Conservation (phyloP, 2,113 vertebrate species). For the Ceyx cyanopectus region DNA sequence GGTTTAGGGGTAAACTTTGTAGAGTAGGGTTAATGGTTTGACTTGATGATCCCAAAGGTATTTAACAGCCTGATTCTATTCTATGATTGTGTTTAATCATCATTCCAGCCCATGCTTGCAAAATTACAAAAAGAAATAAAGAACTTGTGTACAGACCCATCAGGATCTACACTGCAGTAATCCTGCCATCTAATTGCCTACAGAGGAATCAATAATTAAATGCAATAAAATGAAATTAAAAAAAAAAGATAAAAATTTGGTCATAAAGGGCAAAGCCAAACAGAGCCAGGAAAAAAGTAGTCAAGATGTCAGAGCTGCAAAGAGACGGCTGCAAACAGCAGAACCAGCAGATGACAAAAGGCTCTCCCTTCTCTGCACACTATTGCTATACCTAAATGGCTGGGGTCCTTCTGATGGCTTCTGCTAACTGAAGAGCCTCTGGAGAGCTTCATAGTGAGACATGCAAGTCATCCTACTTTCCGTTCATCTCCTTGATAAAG, state of each 20-base stretch:
- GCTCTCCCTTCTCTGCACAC: no score
- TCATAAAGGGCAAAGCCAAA: background rate
- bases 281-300: background rate
- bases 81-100: background rate
- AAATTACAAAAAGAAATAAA: background rate
- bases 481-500: background rate
- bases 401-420: background rate
- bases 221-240: background rate
- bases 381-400: background rate
- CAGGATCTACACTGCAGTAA: background rate
- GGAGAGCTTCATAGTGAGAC: background rate
- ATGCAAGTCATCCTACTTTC: background rate
- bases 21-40: no score
- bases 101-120: background rate
- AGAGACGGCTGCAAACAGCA: background rate
- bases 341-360: background rate
- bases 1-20: no score
- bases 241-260: background rate
- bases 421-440: background rate
- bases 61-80: no score
- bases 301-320: background rate
- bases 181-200: background rate
- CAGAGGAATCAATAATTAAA: background rate
- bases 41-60: no score
- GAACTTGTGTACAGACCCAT: rapidly evolving